phyloP scores from a whole-genome alignment of 35 echinoderm and acorn worm genomes.

The Lytechinus pictus region DNA sequence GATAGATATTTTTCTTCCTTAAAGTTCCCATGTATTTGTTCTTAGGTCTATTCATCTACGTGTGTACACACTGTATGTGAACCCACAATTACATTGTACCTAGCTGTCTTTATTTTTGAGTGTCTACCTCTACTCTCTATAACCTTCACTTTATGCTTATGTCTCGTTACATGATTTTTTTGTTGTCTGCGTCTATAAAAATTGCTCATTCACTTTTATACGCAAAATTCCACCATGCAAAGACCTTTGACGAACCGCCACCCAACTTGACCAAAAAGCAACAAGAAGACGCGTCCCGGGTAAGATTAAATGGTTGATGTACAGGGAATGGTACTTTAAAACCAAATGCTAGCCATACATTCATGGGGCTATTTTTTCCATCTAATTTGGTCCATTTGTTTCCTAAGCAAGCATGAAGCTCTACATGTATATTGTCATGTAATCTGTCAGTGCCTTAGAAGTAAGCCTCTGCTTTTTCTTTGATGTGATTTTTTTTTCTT shows the following conservation, averaged over 20 bases:
- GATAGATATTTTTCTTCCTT: not conserved
- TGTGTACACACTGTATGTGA: not conserved
- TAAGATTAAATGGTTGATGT: slow-evolving; percentile 62
- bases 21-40: not conserved
- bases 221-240: slow-evolving; percentile 48
- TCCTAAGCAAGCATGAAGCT: slow-evolving; percentile 1
- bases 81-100: not conserved
- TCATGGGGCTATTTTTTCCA: not conserved
- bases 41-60: not conserved
- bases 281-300: slow-evolving; percentile 75
- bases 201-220: slow-evolving; percentile 33
- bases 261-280: slow-evolving; percentile 87
- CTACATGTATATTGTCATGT: slow-evolving; percentile 36
- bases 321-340: not conserved
- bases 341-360: not conserved
- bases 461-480: not conserved
- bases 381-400: slow-evolving; percentile 2
- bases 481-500: slow-evolving; percentile 31
- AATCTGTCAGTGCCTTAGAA: slow-evolving; percentile 1
- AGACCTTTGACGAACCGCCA: slow-evolving; percentile 56
- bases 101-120: no score
- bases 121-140: not conserved
- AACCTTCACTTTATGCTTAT: not conserved
- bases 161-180: not conserved
- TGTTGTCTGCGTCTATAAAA: slow-evolving; percentile 28